phyloP scores from a whole-genome alignment of 2,888 invertebrate species.

The Amiota mariae region DNA sequence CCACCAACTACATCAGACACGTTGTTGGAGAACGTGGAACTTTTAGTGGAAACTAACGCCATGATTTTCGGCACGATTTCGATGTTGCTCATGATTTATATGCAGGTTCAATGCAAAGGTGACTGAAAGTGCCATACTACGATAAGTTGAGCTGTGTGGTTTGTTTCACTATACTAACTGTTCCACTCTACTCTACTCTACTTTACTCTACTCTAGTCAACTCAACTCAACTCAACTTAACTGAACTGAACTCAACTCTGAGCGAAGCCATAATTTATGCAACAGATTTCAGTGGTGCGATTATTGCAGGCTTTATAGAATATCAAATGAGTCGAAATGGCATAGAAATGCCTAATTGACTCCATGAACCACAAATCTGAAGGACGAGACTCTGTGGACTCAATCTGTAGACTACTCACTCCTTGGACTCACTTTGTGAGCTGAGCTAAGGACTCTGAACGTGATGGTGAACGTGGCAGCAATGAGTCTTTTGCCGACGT shows the following conservation, averaged over 20 bases:
- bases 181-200: not conserved
- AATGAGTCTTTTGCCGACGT: not conserved
- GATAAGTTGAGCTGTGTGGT: not conserved
- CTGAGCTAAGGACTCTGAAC: not conserved
- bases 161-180: not conserved
- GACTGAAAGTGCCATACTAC: slow-evolving; percentile 41
- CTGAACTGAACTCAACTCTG: no score
- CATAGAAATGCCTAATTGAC: slow-evolving; percentile 18
- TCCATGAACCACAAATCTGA: not conserved
- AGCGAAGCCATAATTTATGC: slow-evolving; percentile 17
- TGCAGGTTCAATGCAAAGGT: slow-evolving; percentile 63
- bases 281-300: slow-evolving; percentile 19
- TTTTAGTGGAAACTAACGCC: not conserved
- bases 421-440: no score
- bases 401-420: no score
- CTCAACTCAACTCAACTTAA: no score
- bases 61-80: slow-evolving; percentile 5
- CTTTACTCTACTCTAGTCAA: not conserved
- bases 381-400: not conserved
- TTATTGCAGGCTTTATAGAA: slow-evolving; percentile 17
- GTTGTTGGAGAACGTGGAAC: slow-evolving; percentile 12
- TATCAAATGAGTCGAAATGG: slow-evolving; percentile 15
- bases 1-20: slow-evolving; percentile 3
- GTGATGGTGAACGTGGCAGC: not conserved
- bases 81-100: slow-evolving; percentile 55